phyloP scores from a whole-genome alignment of 2,797 vertebrate species.

The Chloroceryle amazona region DNA sequence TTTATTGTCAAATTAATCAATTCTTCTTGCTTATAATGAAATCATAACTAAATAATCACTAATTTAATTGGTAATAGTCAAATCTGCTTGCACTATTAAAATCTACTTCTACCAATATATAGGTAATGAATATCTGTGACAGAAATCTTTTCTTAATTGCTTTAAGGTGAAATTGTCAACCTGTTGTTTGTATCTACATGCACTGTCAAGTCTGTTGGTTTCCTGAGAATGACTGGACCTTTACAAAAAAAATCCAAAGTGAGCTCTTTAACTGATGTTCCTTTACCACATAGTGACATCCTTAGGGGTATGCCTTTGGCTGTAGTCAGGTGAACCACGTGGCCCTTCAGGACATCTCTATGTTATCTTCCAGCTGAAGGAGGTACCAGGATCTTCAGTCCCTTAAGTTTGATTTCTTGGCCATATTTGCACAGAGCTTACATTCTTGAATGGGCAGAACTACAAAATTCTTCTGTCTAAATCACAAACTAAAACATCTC shows the following conservation, averaged over 20 bases:
- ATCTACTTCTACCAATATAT: neutral
- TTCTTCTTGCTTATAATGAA: neutral
- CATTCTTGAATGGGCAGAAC: neutral
- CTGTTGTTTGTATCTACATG: too few relatives aligned
- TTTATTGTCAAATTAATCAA: neutral
- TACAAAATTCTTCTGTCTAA: constrained; percentile 21
- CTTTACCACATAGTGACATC: neutral
- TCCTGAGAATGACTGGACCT: neutral
- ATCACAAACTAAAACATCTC: neutral
- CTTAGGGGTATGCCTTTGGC: neutral
- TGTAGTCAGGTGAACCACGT: neutral
- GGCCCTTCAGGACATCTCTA: neutral
- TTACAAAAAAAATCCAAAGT: neutral
- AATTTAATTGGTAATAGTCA: neutral
- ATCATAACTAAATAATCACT: neutral
- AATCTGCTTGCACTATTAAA: neutral
- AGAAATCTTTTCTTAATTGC: neutral
- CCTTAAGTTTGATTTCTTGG: neutral
- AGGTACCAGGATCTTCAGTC: neutral
- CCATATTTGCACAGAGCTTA: neutral
- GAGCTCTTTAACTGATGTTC: neutral
- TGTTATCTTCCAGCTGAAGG: neutral
- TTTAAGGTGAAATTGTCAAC: neutral
- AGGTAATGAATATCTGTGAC: neutral
- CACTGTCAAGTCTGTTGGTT: neutral